Base-by-base conservation (phyloP, 2,888 invertebrate genomes). In the Nowickia ferox region DNA sequence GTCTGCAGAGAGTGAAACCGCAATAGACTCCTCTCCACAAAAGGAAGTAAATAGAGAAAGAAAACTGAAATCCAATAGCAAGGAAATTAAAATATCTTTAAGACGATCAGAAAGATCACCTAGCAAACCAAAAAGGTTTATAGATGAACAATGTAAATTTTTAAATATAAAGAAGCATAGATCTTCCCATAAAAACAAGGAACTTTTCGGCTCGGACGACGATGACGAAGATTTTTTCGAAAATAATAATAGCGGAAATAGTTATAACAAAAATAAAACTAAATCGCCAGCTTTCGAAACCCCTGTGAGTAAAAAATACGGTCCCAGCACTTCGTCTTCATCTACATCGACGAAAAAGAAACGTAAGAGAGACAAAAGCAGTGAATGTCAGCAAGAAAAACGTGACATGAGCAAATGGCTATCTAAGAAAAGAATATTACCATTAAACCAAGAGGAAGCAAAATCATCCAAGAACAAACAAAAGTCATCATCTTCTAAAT, bases 51-150 rank as follows among this genome's bases (percentile, higher is more conserved):
- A 30, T 48, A 30, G 38, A 48, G 46, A 17, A 65, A 51, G 38
- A 68, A 69, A 80, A 30, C n/a, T 30, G 1, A 71, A 78, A 51
- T n/a, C 42, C 9, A 66, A 9, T 19, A 30, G 15, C 9, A 13
- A 69, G 22, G 48, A 61, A 11, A 22, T 19, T 42, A 9, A 9
- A 30, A 57, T 19, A 76, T 51, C 59, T 6, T 17, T 77, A 40
- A 71, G 84, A 44, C 86, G 87, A 22, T 87, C 86, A 2, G 79
- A 44, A 38, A 80, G 86, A 13, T 84, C 87, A n/a, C 86, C 86
- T 13, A 80, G 51, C 4, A 87, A 87, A 61, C 76, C 86, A n/a
- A 68, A 44, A 53, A 61, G 87, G 9, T 76, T 84, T 10, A 30
- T 75, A 38, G 68, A 84, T 10, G 69, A 79, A 61, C 44, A 40